phyloP scores from a whole-genome alignment of 2,888 invertebrate genomes.

The Trachelus iudaicus region DNA sequence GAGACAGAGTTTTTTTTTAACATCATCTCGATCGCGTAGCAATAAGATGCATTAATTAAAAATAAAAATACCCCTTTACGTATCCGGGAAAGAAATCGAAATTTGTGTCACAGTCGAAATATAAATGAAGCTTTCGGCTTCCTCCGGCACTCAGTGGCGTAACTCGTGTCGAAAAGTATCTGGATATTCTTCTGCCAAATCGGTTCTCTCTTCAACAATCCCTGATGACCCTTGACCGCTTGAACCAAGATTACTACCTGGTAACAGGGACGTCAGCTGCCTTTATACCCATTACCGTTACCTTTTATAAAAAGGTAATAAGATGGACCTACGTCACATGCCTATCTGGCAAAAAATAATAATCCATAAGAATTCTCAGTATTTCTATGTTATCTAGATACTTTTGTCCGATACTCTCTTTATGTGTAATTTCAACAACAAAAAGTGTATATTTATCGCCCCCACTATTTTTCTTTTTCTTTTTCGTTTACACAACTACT shows the following conservation, averaged over 20 bases:
- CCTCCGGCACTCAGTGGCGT: neutral
- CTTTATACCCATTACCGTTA: neutral
- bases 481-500: neutral
- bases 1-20: no score
- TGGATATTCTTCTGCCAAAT: neutral
- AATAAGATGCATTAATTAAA: no score
- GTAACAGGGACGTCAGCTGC: neutral
- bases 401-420: neutral
- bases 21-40: no score
- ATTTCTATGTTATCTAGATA: neutral
- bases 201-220: neutral
- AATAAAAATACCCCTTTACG: neutral
- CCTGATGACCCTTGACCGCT: neutral
- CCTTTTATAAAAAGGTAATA: neutral
- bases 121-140: neutral
- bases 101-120: neutral
- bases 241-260: neutral
- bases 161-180: neutral
- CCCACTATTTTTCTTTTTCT: neutral
- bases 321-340: neutral
- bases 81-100: neutral
- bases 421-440: no score
- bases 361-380: neutral
- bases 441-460: no score
- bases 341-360: neutral